Evolutionary conservation across 2,888 invertebrate species (phyloP).

Genomic region (Axea sp.): DNA sequence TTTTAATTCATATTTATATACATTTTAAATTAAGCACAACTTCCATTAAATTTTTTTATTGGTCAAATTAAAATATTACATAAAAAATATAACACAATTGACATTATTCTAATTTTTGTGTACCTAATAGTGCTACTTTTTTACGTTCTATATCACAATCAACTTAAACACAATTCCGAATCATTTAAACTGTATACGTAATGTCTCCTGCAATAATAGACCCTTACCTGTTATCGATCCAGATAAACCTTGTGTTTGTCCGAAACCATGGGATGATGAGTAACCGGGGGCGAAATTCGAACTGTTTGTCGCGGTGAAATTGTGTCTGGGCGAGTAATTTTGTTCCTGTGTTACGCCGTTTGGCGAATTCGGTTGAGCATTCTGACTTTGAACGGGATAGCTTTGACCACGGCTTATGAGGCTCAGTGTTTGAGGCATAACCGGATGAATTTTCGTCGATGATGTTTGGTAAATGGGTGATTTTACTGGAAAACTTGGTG

Average conservation of each 20-base stretch:
- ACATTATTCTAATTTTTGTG: too few relatives aligned
- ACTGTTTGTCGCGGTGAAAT: conserved; percentile 49
- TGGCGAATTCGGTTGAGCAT: conserved; percentile 57
- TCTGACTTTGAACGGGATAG: conserved; percentile 64
- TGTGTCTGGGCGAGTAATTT: conserved; percentile 65
- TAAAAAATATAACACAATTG: too few relatives aligned
- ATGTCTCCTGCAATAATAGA: not conserved
- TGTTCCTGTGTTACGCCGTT: conserved; percentile 67
- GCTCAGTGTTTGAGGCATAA: conserved; percentile 87
- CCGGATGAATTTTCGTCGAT: conserved; percentile 89
- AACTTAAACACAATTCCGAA: too few relatives aligned
- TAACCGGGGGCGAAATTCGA: conserved; percentile 60
- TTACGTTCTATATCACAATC: too few relatives aligned
- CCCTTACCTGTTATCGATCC: conserved; percentile 50
- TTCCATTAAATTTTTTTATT: too few relatives aligned
- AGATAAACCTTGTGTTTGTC: conserved; percentile 64
- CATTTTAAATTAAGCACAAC: too few relatives aligned
- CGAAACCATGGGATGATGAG: conserved; percentile 67
- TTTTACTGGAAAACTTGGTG: conserved; percentile 85
- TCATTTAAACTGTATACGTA: not conserved
- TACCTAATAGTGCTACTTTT: too few relatives aligned
- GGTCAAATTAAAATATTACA: too few relatives aligned
- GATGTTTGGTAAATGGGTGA: conserved; percentile 90
- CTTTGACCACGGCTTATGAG: conserved; percentile 73
- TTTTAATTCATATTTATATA: too few relatives aligned